These are phyloP conservation scores for Tychaedon coryphoeus DNA, from an alignment of 2,113 vertebrate species.

Conservation along the genomic window DNA sequence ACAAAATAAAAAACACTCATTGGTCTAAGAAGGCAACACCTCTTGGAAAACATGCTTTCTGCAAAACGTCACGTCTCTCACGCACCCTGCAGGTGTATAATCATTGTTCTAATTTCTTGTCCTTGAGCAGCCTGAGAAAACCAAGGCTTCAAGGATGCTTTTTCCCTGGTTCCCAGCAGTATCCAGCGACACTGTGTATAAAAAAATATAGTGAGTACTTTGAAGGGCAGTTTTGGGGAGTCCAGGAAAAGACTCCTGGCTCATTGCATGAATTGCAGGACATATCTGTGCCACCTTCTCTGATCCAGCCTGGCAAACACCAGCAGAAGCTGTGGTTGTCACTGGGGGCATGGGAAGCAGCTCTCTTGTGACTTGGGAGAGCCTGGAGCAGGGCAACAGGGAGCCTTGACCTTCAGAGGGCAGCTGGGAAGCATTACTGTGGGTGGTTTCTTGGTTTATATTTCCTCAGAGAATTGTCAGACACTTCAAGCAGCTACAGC, in stretches of 20 bases:
- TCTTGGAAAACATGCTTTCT: no score
- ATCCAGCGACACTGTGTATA: no score
- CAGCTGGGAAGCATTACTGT: neutral
- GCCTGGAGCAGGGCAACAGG: neutral
- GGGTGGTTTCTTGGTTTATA: constrained; percentile 32
- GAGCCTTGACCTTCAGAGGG: neutral
- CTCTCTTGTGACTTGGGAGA: neutral
- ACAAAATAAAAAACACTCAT: no score
- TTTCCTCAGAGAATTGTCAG: constrained; percentile 28
- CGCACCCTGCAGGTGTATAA: no score
- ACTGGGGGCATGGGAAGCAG: accelerated
- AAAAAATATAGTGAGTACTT: neutral
- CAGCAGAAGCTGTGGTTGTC: neutral
- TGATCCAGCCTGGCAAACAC: neutral
- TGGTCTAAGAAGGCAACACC: no score
- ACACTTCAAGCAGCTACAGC: constrained; percentile 19
- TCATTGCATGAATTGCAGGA: neutral
- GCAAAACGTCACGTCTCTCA: no score
- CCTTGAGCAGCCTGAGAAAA: no score
- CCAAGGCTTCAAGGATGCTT: no score
- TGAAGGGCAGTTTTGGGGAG: neutral
- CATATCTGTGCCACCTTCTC: neutral
- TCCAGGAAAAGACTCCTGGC: neutral
- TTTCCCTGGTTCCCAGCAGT: no score
- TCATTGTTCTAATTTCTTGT: no score